Base-by-base conservation (phyloP, 2,888 invertebrate genomes). In the Aleiodes leptofemur region DNA sequence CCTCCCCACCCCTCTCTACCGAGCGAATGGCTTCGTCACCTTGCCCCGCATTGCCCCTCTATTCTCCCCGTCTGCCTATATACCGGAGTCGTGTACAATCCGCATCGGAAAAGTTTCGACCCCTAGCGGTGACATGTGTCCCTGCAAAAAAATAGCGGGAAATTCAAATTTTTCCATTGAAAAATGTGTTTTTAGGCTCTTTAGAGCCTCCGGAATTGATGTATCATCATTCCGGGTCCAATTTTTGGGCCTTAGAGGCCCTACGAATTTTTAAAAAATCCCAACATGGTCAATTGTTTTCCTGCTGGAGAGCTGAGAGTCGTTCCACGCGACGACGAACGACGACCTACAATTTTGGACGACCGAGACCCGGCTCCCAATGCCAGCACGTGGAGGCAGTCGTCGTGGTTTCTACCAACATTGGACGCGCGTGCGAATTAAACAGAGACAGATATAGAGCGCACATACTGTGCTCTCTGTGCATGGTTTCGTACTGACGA, bases 301-400 rank as follows among this genome's bases (percentile, higher is more conserved):
- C 14, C 50, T n/a, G 38, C 55, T 55, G 6, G 51, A 23, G 31
- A 38, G 34, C 51, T n/a, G n/a, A 23, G 14, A 51, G 50, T 70
- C 31, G 16, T 72, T 79, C 73, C 79, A 80, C 78, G 78, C 79
- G 81, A 79, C 77, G 78, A 77, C 78, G 78, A 23, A 77, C 84
- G 83, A 82, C 86, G 86, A 86, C 88, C 88, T 87, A 87, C 87
- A 87, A 87, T 87, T 86, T 88, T 81, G 86, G 86, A 85, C 83
- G 79, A 77, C 78, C 77, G 76, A 79, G 80, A 76, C 73, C 77
- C 75, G 76, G 76, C 75, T 82, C 79, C 79, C 34, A 78, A 74
- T 79, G 56, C 75, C 85, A 85, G 88, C 88, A 88, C 88, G 88
- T 88, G 88, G 88, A 88, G 88, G 88, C 82, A 76, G 87, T 73